These are phyloP conservation scores for Drosophila chauvacae DNA, from an alignment of 1,140 invertebrate species.

Conservation along the genomic window DNA sequence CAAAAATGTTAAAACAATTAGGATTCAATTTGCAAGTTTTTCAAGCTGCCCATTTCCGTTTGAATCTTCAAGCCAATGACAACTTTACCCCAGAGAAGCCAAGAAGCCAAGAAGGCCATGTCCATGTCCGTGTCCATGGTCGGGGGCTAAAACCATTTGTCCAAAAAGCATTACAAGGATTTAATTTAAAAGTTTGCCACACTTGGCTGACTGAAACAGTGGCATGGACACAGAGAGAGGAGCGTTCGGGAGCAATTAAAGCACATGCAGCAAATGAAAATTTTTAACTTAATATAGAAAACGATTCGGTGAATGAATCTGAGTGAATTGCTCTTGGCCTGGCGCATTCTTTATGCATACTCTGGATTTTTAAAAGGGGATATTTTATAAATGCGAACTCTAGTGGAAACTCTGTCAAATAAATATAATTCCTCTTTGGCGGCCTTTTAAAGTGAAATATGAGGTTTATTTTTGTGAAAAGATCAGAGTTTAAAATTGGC, in stretches of 20 bases:
- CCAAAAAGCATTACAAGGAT: slow-evolving; percentile 62
- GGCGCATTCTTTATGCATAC: slow-evolving; percentile 22
- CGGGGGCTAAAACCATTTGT: slow-evolving; percentile 39
- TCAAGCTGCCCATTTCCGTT: slow-evolving; percentile 52
- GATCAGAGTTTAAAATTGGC: neutral
- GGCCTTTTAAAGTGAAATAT: slow-evolving; percentile 1
- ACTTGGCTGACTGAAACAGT: slow-evolving; percentile 28
- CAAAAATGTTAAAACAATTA: slow-evolving; percentile 64
- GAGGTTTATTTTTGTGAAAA: neutral
- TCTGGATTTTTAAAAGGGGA: neutral
- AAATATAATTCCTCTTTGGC: neutral
- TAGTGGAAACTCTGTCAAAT: neutral
- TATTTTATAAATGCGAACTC: neutral
- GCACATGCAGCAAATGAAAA: slow-evolving; percentile 71
- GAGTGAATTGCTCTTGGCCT: slow-evolving; percentile 35
- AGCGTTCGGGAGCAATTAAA: slow-evolving; percentile 31
- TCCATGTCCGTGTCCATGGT: slow-evolving; percentile 2
- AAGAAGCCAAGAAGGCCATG: slow-evolving; percentile 19
- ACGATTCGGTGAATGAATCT: slow-evolving; percentile 31
- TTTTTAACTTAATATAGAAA: slow-evolving; percentile 72
- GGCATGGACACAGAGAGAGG: neutral
- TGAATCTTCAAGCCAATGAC: slow-evolving; percentile 24
- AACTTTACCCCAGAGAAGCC: slow-evolving; percentile 30
- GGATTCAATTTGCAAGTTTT: slow-evolving; percentile 66
- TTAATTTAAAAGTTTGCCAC: slow-evolving; percentile 72